A percentile compares a stretch with the other conserved stretches of the same genome.
These are phyloP conservation scores for Hirudinaria manillensis DNA, from an alignment of 2,888 invertebrate genomes.

Conservation along the genomic window DNA sequence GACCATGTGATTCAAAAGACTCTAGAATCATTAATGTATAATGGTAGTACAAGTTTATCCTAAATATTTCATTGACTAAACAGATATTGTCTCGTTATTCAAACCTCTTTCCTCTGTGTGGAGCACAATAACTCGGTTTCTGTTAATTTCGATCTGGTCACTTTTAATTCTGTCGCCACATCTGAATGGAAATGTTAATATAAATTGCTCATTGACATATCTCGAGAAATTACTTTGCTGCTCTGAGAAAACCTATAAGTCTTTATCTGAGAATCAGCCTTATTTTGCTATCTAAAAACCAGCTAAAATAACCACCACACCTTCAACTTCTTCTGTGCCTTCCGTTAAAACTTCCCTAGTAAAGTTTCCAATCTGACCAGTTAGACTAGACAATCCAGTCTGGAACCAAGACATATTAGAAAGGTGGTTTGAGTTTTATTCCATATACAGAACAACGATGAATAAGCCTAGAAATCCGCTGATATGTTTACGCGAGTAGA, in stretches of 20 bases:
- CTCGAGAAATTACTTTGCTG: no score
- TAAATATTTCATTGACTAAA: conserved; percentile 10
- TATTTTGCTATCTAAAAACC: no score
- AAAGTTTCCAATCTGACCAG: conserved; percentile 77
- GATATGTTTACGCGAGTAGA: no score
- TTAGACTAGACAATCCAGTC: conserved; percentile 61
- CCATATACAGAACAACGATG: no score
- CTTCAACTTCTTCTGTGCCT: conserved; percentile 62
- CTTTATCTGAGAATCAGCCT: no score
- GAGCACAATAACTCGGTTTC: background rate
- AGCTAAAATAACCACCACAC: conserved; percentile 46
- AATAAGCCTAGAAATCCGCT: no score
- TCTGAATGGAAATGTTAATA: background rate
- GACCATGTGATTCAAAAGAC: no score
- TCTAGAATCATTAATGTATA: no score
- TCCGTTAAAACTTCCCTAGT: conserved; percentile 83
- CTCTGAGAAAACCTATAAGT: no score
- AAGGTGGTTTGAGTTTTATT: no score
- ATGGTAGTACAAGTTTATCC: no score
- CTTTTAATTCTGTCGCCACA: background rate
- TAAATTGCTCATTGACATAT: no score
- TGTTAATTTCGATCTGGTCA: background rate
- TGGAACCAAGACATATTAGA: conserved; percentile 55
- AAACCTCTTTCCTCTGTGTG: conserved; percentile 4
- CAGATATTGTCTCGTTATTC: background rate